A percentile compares a stretch with the other conserved stretches of the same genome.
These are phyloP conservation scores for Mesocentrotus franciscanus DNA, from an alignment of 53 echinoderm and acorn worm genomes.

Conservation along the genomic window DNA sequence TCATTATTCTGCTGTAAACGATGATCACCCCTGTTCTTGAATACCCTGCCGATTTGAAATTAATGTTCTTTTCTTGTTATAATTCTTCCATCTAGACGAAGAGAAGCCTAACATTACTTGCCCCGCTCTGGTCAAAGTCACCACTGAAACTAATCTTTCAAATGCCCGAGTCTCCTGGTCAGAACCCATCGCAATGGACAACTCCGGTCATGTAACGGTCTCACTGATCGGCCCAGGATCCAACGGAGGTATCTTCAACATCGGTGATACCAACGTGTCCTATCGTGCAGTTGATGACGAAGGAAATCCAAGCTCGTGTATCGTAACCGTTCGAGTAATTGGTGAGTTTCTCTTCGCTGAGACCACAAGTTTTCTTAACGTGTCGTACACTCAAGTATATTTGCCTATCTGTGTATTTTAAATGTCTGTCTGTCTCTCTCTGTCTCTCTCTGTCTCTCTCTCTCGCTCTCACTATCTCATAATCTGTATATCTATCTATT, in stretches of 20 bases:
- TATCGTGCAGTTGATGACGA: conserved; percentile 26
- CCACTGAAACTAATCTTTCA: neutral
- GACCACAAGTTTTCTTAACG: neutral
- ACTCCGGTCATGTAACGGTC: conserved; percentile 21
- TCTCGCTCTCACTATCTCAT: too few relatives aligned
- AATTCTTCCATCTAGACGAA: neutral
- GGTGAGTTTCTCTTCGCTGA: neutral
- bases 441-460: too few relatives aligned
- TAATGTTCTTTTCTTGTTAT: neutral
- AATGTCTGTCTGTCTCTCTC: too few relatives aligned
- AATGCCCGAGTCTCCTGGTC: conserved; percentile 5
- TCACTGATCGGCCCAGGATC: conserved; percentile 32
- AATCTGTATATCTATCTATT: too few relatives aligned
- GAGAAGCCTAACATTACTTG: conserved; percentile 30
- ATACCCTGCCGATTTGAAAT: neutral
- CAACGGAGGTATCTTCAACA: conserved; percentile 23
- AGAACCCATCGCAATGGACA: neutral
- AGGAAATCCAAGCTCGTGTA: neutral
- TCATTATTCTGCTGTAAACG: too few relatives aligned
- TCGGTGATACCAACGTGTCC: conserved; percentile 17
- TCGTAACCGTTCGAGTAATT: conserved; percentile 30
- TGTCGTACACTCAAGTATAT: too few relatives aligned
- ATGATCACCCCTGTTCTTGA: neutral
- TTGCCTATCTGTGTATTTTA: too few relatives aligned
- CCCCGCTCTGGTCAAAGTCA: neutral